A percentile compares a stretch with the other conserved stretches of the same genome.
These are phyloP conservation scores for Tiliacea citrago DNA, from an alignment of 2,888 invertebrate species.

Conservation along the genomic window DNA sequence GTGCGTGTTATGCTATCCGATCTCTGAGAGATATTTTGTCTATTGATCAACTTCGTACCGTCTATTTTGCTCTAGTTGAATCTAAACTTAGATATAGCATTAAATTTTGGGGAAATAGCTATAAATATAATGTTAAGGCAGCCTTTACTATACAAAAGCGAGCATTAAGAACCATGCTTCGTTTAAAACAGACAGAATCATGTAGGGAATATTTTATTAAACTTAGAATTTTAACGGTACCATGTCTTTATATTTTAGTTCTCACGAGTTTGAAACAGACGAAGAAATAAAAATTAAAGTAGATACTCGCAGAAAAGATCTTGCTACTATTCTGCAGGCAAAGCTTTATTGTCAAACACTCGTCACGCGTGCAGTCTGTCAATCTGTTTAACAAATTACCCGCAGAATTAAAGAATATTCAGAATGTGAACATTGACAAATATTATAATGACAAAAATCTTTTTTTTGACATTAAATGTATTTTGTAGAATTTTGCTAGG, in stretches of 20 bases:
- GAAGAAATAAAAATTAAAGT: background rate
- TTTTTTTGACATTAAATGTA: too few relatives aligned
- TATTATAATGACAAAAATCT: too few relatives aligned
- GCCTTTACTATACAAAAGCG: background rate
- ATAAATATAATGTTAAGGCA: background rate
- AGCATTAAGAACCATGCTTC: background rate
- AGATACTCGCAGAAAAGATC: background rate
- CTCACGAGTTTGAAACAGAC: conserved; percentile 3
- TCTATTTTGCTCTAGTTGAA: conserved; percentile 4
- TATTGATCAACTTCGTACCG: conserved; percentile 3
- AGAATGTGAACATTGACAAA: conserved; percentile 4
- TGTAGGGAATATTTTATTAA: background rate
- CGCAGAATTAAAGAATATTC: background rate
- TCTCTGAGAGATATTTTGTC: background rate
- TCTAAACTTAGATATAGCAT: conserved; percentile 5
- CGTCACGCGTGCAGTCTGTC: background rate
- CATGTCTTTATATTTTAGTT: background rate
- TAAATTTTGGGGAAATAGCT: background rate
- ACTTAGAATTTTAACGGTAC: conserved; percentile 3
- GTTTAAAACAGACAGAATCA: too few relatives aligned
- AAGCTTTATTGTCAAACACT: conserved; percentile 9
- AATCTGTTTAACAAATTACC: conserved; percentile 9
- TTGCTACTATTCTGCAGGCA: background rate
- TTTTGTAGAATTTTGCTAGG: too few relatives aligned
- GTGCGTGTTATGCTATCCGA: conserved; percentile 1